These are phyloP conservation scores for Sabatieria punctata DNA, from an alignment of 2,888 invertebrate species.

Conservation along the genomic window DNA sequence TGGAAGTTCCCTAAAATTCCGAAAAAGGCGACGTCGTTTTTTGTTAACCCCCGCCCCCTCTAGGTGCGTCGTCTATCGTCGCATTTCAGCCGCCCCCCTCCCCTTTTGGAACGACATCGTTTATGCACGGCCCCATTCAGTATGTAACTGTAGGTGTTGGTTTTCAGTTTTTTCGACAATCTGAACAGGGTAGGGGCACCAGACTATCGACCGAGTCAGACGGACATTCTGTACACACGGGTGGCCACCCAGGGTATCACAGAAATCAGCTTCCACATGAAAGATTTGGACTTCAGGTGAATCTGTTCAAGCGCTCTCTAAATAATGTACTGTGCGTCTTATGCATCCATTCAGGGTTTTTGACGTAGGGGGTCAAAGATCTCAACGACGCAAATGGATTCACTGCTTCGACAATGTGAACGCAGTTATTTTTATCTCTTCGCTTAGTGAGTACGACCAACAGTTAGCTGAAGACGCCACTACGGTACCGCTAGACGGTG, in stretches of 20 bases:
- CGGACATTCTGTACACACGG: slow-evolving; percentile 26
- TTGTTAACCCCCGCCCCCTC: too few relatives aligned
- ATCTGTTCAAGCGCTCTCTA: background rate
- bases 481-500: slow-evolving; percentile 63
- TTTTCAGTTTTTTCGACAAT: slow-evolving; percentile 21
- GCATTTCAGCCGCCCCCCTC: too few relatives aligned
- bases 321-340: background rate
- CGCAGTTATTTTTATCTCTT: slow-evolving; percentile 94
- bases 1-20: too few relatives aligned
- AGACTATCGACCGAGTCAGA: slow-evolving; percentile 25
- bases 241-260: slow-evolving; percentile 31
- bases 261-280: slow-evolving; percentile 29
- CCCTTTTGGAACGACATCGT: too few relatives aligned
- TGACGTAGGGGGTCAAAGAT: slow-evolving; percentile 29
- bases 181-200: slow-evolving; percentile 20
- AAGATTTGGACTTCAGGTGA: slow-evolving; percentile 28
- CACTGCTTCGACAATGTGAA: slow-evolving; percentile 8
- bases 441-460: slow-evolving; percentile 58
- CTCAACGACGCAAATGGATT: slow-evolving; percentile 10
- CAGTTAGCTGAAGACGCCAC: slow-evolving; percentile 93
- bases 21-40: too few relatives aligned
- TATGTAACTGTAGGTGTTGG: too few relatives aligned
- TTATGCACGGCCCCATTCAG: too few relatives aligned
- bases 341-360: slow-evolving; percentile 20
- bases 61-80: too few relatives aligned